Conservation (phyloP, 2,888 invertebrate genomes). For the Eremobia ochroleuca region DNA sequence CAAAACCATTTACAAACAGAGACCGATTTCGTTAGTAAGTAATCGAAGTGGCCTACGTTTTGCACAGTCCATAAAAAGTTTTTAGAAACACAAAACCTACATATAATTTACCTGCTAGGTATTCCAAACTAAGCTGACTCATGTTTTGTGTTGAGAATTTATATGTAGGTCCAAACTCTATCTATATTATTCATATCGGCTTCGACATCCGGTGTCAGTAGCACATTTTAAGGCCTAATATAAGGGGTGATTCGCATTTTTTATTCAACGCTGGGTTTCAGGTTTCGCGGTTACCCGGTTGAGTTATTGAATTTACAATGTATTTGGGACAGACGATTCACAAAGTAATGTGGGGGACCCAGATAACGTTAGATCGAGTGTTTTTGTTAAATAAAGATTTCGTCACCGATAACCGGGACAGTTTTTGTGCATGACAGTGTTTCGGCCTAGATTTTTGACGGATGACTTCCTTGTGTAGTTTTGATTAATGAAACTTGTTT, state of each 20-base stretch:
- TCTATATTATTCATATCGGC: constrained; percentile 1
- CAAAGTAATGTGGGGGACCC: constrained; percentile 40
- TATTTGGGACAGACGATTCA: constrained; percentile 50
- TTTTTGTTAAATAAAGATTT: constrained; percentile 56
- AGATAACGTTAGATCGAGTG: constrained; percentile 50
- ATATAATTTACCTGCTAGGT: background rate
- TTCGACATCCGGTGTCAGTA: constrained; percentile 22
- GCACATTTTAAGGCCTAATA: constrained; percentile 38
- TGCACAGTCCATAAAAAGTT: background rate
- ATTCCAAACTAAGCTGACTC: background rate
- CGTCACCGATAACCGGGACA: constrained; percentile 43
- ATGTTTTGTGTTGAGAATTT: background rate
- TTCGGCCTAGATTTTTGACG: constrained; percentile 43
- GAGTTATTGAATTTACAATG: constrained; percentile 65
- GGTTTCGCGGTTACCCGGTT: constrained; percentile 71
- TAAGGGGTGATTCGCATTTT: constrained; percentile 63
- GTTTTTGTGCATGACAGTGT: constrained; percentile 41
- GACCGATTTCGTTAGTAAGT: background rate
- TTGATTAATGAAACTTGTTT: constrained; percentile 46
- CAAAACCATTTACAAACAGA: background rate
- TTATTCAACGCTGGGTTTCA: constrained; percentile 64
- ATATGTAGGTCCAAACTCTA: constrained; percentile 5
- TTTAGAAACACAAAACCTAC: background rate
- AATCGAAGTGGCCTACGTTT: background rate
- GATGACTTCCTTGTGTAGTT: constrained; percentile 51